Percentiles rank a stretch among this genome's conserved stretches.
Evolutionary conservation across 2,888 invertebrate species (phyloP).

Genomic region (Parnassius glacialis): DNA sequence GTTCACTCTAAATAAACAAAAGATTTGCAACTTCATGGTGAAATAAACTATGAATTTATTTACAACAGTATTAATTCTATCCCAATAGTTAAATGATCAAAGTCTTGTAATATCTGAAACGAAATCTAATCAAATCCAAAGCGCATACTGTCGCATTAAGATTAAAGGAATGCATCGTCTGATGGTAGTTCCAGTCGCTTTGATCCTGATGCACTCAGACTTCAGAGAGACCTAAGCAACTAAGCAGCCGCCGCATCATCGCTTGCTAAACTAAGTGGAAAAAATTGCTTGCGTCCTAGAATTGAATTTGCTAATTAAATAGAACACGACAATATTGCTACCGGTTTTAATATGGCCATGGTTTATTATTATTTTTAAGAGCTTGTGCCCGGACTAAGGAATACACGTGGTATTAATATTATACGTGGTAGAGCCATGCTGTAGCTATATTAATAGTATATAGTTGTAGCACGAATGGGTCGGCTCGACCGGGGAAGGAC

Average conservation of each 20-base stretch:
- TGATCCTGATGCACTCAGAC: constrained; percentile 17
- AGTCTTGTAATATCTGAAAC: not conserved
- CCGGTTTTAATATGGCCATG: not conserved
- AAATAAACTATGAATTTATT: too few species aligned
- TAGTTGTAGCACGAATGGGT: too few species aligned
- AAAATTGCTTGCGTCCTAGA: constrained; percentile 17
- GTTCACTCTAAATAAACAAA: too few species aligned
- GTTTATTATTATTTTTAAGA: too few species aligned
- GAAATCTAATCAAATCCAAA: constrained; percentile 1
- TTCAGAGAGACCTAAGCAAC: constrained; percentile 11
- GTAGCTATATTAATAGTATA: too few species aligned
- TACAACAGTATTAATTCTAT: not conserved
- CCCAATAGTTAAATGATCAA: constrained; percentile 7
- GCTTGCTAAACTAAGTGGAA: constrained; percentile 18
- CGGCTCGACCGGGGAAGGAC: too few species aligned
- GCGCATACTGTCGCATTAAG: constrained; percentile 2
- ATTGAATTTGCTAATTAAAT: constrained; percentile 11
- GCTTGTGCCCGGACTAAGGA: too few species aligned
- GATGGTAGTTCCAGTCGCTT: constrained; percentile 16
- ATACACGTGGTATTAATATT: too few species aligned
- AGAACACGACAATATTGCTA: not conserved
- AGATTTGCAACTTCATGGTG: too few species aligned
- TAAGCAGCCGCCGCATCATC: not conserved
- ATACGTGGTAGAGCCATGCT: too few species aligned
- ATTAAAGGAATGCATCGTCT: constrained; percentile 18